These are phyloP conservation scores for Menura novaehollandiae DNA, from an alignment of 2,113 vertebrate species.

Conservation along the genomic window DNA sequence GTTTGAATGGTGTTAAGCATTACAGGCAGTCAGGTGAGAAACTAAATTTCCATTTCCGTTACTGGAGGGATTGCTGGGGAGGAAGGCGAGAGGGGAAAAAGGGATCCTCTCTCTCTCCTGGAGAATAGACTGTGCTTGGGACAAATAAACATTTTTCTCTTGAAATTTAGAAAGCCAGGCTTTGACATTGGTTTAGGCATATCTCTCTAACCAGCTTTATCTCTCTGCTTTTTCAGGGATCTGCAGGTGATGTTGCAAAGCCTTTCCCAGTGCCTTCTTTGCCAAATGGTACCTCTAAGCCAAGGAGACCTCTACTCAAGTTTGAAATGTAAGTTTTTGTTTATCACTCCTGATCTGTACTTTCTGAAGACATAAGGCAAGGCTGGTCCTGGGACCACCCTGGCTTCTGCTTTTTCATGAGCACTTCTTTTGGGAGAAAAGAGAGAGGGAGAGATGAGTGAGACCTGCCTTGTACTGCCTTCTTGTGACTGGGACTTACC, in stretches of 20 bases:
- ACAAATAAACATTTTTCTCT: neutral
- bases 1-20: neutral
- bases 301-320: slow-evolving; percentile 74
- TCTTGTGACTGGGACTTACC: neutral
- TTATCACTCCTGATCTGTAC: neutral
- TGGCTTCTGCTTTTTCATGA: neutral
- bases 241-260: slow-evolving; percentile 62
- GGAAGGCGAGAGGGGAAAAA: neutral
- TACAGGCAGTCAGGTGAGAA: neutral
- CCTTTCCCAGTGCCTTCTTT: slow-evolving; percentile 73
- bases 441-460: neutral
- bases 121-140: neutral
- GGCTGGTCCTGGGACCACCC: neutral
- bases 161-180: neutral
- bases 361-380: neutral
- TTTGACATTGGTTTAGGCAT: neutral
- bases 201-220: neutral
- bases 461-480: neutral
- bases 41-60: neutral
- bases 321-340: slow-evolving; percentile 76
- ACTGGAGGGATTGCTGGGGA: neutral
- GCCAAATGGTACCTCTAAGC: slow-evolving; percentile 69
- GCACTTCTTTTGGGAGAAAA: neutral
- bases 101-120: neutral
- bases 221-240: slow-evolving; percentile 60